Base-by-base conservation (phyloP, 2,888 invertebrate species). In the Lucinisca nassula region DNA sequence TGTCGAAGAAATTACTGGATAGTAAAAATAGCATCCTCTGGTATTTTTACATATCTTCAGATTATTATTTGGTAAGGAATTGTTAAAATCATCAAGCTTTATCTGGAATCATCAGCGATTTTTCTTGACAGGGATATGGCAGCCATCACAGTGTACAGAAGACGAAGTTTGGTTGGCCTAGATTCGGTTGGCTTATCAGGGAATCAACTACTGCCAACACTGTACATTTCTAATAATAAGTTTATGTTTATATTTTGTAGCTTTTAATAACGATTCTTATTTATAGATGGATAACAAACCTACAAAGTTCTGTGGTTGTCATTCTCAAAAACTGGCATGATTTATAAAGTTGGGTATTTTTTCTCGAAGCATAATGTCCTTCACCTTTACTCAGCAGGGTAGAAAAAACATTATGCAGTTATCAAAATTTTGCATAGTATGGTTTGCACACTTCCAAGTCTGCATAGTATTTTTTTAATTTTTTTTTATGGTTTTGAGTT, bases 21-120 rank as follows among this genome's bases (percentile, higher is more conserved):
- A 95, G 95, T 95, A 95, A 95, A 95, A 95, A 95, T 95, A 95
- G 95, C 93, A 93, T 92, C 93, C 81, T 82, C 80, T 58, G 88
- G 85, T 94, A 94, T 93, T 93, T 93, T 92, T 92, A 89, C 87
- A 89, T 87, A 88, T 90, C 89, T 90, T 86, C 88, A 92, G 88
- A 90, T 89, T 79, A 88, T 90, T 88, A 89, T 92, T 93, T 91
- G 91, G 93, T 92, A 92, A 92, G 93, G 77, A 80, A 37, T 77
- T 21, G 37, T 37, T 67, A 32, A 35, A 32, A 4, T 12, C 6
- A 55, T 8, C n/a, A 4, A 8, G n/a, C 21, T 55, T 17, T 55
- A n/a, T 4, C 12, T 55, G n/a, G 4, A 17, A n/a, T 4, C 3
- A 14, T 8, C n/a, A 55, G n/a, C 32, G 24, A 6, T 74, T 74